A percentile compares a stretch with the other conserved stretches of the same genome.
These are phyloP conservation scores for Chiloscyllium plagiosum DNA, from an alignment of 2,113 vertebrate species.

Conservation along the genomic window DNA sequence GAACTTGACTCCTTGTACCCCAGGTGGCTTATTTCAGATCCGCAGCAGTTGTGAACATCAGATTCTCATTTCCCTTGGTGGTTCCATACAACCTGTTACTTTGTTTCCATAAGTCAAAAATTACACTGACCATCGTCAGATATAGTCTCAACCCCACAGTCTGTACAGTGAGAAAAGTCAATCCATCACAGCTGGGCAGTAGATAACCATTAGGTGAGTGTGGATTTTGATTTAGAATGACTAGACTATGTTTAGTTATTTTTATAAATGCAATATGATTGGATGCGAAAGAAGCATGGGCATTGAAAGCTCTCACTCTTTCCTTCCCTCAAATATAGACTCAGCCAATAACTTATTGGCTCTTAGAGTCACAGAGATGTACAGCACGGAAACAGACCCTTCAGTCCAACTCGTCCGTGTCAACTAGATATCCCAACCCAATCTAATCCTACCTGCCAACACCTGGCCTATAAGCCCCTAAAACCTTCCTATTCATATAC, in stretches of 20 bases:
- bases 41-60: neutral
- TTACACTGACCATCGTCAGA: neutral
- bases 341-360: neutral
- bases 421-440: too few relatives aligned
- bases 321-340: neutral
- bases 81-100: neutral
- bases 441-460: too few relatives aligned
- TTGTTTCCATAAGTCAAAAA: neutral
- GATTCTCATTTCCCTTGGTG: neutral
- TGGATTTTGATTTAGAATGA: neutral
- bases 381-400: too few relatives aligned
- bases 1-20: neutral
- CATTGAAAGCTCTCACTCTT: neutral
- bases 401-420: too few relatives aligned
- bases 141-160: neutral
- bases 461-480: too few relatives aligned
- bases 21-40: neutral
- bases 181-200: neutral
- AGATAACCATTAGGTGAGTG: neutral
- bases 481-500: too few relatives aligned
- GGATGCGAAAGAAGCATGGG: neutral
- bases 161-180: neutral
- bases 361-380: too few relatives aligned
- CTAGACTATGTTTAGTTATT: neutral
- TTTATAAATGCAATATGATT: neutral